These are phyloP conservation scores for Melikaiella ostensackeni DNA, from an alignment of 2,888 invertebrate genomes.

Conservation along the genomic window DNA sequence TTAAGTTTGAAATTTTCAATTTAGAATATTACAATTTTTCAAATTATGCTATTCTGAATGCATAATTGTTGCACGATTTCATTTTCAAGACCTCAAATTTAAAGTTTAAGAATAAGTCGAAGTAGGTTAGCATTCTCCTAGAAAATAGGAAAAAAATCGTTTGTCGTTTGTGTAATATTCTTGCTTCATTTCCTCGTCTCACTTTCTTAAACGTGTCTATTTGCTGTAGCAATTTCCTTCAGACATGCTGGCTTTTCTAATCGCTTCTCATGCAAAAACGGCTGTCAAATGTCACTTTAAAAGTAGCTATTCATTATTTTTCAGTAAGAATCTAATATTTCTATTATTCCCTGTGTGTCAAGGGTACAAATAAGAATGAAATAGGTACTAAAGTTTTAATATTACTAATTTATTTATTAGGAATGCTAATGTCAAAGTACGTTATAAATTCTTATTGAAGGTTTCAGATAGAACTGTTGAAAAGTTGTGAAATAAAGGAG, in stretches of 20 bases:
- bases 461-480: too few relatives aligned
- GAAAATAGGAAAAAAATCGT: not conserved
- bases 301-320: conserved; percentile 13
- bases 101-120: not conserved
- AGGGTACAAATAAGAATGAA: not conserved
- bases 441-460: too few relatives aligned
- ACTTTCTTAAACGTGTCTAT: conserved; percentile 16
- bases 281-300: conserved; percentile 5
- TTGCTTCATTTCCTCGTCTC: conserved; percentile 12
- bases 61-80: too few relatives aligned
- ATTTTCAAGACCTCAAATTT: too few relatives aligned
- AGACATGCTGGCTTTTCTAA: conserved; percentile 7
- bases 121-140: not conserved
- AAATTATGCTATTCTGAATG: too few relatives aligned
- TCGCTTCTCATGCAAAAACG: not conserved
- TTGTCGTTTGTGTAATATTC: not conserved
- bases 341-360: not conserved
- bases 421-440: not conserved
- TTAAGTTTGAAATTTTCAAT: too few relatives aligned
- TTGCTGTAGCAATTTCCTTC: conserved; percentile 7
- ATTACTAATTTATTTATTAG: not conserved
- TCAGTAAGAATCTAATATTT: not conserved
- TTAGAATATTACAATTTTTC: too few relatives aligned
- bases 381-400: not conserved
- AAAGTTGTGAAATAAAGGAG: too few relatives aligned